Conservation (phyloP, 2,113 vertebrate species). For the Lethenteron reissneri region DNA sequence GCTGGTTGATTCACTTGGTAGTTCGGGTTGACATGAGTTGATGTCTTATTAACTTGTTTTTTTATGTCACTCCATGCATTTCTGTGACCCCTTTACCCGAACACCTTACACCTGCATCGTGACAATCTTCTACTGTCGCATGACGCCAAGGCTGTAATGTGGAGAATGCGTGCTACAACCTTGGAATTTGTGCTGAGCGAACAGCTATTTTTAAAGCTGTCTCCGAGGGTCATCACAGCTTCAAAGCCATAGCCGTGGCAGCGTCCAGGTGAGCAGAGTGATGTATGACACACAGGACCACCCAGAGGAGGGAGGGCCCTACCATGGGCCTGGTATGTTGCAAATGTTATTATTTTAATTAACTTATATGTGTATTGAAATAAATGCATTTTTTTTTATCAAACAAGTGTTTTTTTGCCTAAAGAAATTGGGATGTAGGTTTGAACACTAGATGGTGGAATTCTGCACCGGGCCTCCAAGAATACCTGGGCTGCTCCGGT, state of each 20-base stretch:
- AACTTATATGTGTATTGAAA: slow-evolving; percentile 11
- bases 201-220: slow-evolving; percentile 55
- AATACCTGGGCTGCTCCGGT: no score
- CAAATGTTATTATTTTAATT: slow-evolving; percentile 9
- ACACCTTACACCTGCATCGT: no score
- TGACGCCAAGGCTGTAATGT: slow-evolving; percentile 54
- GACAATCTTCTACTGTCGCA: neutral
- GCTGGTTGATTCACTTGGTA: no score
- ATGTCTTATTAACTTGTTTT: no score
- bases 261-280: slow-evolving; percentile 26
- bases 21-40: no score
- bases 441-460: no score
- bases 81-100: no score
- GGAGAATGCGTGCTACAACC: slow-evolving; percentile 47
- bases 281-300: slow-evolving; percentile 3
- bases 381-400: no score
- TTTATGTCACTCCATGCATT: no score
- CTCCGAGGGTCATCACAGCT: slow-evolving; percentile 41
- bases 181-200: slow-evolving; percentile 56
- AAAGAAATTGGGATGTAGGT: no score
- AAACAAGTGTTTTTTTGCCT: no score
- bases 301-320: slow-evolving; percentile 6
- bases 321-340: slow-evolving; percentile 10
- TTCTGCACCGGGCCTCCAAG: no score
- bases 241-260: slow-evolving; percentile 54